phyloP scores from a whole-genome alignment of 35 echinoderm and acorn worm species.

The Hemicentrotus pulcherrimus region DNA sequence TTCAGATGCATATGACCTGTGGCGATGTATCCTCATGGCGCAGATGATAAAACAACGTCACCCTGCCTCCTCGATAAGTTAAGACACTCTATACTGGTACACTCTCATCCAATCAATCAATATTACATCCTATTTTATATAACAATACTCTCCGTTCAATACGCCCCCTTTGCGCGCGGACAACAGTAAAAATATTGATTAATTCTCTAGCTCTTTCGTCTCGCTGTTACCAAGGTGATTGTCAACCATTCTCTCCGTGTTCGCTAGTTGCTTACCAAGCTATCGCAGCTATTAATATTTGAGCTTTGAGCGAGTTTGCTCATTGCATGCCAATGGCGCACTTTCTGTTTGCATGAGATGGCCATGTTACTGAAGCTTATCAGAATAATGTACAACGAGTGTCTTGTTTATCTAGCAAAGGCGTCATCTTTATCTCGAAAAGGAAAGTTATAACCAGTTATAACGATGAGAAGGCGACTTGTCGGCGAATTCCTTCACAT shows the following conservation, averaged over 20 bases:
- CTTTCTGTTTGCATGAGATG: neutral
- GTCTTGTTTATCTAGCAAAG: too few relatives aligned
- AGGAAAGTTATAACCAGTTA: too few relatives aligned
- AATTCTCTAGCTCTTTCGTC: neutral
- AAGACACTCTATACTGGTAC: neutral
- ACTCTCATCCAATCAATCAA: neutral
- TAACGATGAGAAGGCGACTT: too few relatives aligned
- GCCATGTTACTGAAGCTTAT: too few relatives aligned
- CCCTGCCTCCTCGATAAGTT: neutral
- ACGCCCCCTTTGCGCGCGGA: neutral
- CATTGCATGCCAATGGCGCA: neutral
- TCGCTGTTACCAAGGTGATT: conserved; percentile 4
- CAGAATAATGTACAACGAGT: too few relatives aligned
- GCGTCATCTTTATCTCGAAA: too few relatives aligned
- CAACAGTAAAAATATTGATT: conserved; percentile 33
- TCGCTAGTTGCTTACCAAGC: neutral
- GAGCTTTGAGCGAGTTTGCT: neutral
- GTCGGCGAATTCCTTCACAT: too few relatives aligned
- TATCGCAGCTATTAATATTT: neutral
- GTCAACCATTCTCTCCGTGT: neutral
- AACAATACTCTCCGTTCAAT: conserved; percentile 8
- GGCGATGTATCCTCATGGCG: neutral
- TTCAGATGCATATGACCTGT: neutral
- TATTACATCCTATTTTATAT: neutral
- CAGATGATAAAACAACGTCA: neutral